Evolutionary conservation across 2,888 invertebrate species (phyloP).

Genomic region (Drosophila paranaensis): DNA sequence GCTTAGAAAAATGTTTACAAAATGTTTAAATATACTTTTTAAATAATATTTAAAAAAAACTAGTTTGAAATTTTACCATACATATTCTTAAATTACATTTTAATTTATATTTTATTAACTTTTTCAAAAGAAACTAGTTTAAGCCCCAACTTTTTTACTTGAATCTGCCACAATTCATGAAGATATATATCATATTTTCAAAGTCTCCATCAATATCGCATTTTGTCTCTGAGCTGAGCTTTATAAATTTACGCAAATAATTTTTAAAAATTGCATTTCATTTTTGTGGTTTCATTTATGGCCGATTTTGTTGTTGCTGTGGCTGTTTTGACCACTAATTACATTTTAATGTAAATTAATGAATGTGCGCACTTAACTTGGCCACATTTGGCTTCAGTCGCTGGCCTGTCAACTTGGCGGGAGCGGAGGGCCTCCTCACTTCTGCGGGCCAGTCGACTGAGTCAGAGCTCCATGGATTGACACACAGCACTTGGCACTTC

Average conservation of each 20-base stretch:
- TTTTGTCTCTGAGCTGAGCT: slow-evolving; percentile 3
- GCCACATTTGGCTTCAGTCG: slow-evolving; percentile 51
- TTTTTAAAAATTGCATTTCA: slow-evolving; percentile 47
- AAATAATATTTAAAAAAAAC: too few species aligned
- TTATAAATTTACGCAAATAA: slow-evolving; percentile 23
- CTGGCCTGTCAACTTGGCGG: slow-evolving; percentile 61
- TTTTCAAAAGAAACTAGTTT: neutral
- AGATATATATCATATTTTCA: neutral
- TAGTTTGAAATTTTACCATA: too few species aligned
- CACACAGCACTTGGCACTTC: slow-evolving; percentile 27
- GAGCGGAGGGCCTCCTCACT: slow-evolving; percentile 9
- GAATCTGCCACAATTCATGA: neutral
- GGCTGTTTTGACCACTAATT: slow-evolving; percentile 73
- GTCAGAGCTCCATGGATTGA: slow-evolving; percentile 55
- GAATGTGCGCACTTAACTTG: slow-evolving; percentile 76
- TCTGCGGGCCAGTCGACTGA: slow-evolving; percentile 43
- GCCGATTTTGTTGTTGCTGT: slow-evolving; percentile 12
- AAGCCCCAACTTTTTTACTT: neutral
- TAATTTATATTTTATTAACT: neutral
- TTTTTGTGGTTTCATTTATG: slow-evolving; percentile 62
- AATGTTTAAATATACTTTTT: too few species aligned
- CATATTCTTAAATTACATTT: neutral
- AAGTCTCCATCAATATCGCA: slow-evolving; percentile 6
- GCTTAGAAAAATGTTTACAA: too few species aligned
- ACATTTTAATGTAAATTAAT: slow-evolving; percentile 83